Conservation (phyloP, 2,113 vertebrate genomes). For the Reinhardtius hippoglossoides region DNA sequence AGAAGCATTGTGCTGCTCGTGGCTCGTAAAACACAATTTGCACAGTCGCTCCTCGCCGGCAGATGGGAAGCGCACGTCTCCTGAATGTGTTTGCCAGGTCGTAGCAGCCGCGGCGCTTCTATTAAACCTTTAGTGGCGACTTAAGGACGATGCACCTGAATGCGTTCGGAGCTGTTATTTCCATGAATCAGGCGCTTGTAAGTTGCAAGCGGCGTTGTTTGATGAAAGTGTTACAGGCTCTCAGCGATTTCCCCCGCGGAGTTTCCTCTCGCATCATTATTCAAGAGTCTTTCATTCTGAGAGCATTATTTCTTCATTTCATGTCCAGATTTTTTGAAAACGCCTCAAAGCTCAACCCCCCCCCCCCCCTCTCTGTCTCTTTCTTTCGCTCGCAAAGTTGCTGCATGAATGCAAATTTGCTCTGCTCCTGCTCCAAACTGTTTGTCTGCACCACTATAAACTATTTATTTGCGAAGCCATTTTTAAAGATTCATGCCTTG, state of each 20-base stretch:
- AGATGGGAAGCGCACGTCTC: constrained; percentile 28
- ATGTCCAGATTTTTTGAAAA: not conserved
- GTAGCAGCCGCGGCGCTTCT: constrained; percentile 2
- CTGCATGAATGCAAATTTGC: not conserved
- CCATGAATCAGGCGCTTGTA: constrained; percentile 3
- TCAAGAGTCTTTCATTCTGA: constrained; percentile 6
- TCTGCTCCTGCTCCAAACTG: not conserved
- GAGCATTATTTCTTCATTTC: constrained; percentile 12
- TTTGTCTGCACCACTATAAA: not conserved
- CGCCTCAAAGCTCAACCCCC: not conserved
- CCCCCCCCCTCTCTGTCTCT: not conserved
- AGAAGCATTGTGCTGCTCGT: constrained; percentile 10
- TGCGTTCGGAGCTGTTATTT: constrained; percentile 18
- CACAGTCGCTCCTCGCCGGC: constrained; percentile 30
- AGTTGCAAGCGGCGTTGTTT: not conserved
- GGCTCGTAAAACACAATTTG: constrained; percentile 53
- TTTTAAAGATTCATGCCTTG: not conserved
- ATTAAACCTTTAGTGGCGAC: constrained; percentile 8
- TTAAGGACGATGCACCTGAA: constrained; percentile 17
- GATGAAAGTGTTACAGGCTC: constrained; percentile 7
- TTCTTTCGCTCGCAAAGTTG: not conserved
- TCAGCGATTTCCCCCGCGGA: not conserved
- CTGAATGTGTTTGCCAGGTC: constrained; percentile 44
- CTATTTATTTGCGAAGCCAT: not conserved
- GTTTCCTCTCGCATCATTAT: not conserved